Evolutionary conservation across 1,140 invertebrate species (phyloP).

Genomic region (Hesperophylax magnus): DNA sequence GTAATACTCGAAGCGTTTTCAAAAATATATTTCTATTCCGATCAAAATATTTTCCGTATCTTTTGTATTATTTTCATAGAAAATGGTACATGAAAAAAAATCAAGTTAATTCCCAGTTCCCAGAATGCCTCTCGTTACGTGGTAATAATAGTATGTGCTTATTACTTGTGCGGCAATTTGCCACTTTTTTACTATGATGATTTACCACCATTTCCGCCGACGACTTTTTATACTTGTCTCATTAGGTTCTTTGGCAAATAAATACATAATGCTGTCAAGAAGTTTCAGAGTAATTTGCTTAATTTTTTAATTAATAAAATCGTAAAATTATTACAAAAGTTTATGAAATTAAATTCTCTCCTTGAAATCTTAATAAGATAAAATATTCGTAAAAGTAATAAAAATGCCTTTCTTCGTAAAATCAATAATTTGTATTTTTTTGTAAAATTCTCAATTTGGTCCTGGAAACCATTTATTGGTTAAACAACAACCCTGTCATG

Average conservation of each 20-base stretch:
- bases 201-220: conserved; percentile 21
- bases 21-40: background rate
- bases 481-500: too few species aligned
- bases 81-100: background rate
- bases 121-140: conserved; percentile 24
- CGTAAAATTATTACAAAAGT: too few species aligned
- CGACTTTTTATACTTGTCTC: background rate
- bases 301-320: too few species aligned
- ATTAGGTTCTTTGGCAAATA: background rate
- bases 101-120: background rate
- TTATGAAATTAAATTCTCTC: too few species aligned
- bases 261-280: background rate
- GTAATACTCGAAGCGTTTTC: too few species aligned
- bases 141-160: too few species aligned
- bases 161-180: conserved; percentile 21
- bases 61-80: background rate
- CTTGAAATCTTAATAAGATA: too few species aligned
- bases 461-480: too few species aligned
- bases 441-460: too few species aligned
- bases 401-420: too few species aligned
- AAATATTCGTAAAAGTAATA: too few species aligned
- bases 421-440: too few species aligned
- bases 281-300: background rate
- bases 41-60: conserved; percentile 3
- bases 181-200: conserved; percentile 9